These are phyloP conservation scores for Conger conger DNA, from an alignment of 2,113 vertebrate species.

Conservation along the genomic window DNA sequence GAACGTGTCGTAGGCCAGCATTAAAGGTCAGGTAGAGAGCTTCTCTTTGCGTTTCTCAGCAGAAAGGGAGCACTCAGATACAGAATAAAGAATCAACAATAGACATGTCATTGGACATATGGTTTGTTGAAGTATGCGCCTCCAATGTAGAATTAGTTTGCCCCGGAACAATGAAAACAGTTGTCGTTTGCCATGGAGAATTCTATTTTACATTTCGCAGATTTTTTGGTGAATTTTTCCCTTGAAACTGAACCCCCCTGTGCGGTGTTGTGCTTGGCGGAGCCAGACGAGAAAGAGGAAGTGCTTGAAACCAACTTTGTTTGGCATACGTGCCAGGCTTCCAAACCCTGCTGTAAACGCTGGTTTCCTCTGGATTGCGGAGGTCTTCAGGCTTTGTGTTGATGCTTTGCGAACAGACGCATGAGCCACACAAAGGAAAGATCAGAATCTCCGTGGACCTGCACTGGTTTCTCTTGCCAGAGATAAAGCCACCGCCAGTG, in stretches of 20 bases:
- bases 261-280: neutral
- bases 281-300: neutral
- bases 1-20: neutral
- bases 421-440: neutral
- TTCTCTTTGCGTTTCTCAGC: neutral
- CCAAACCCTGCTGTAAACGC: neutral
- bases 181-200: neutral
- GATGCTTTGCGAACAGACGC: neutral
- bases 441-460: neutral
- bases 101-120: neutral
- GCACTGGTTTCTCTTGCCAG: neutral
- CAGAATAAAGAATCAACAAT: neutral
- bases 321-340: neutral
- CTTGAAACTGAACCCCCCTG: neutral
- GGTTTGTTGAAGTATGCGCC: neutral
- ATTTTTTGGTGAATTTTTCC: neutral
- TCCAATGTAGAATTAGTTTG: neutral
- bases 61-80: neutral
- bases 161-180: neutral
- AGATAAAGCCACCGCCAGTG: neutral
- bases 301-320: conserved; percentile 4
- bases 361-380: neutral
- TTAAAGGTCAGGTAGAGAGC: neutral
- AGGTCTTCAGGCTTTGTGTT: neutral
- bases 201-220: neutral